These are phyloP conservation scores for Dendropsophus ebraccatus DNA, from an alignment of 2,113 vertebrate genomes.

Conservation along the genomic window DNA sequence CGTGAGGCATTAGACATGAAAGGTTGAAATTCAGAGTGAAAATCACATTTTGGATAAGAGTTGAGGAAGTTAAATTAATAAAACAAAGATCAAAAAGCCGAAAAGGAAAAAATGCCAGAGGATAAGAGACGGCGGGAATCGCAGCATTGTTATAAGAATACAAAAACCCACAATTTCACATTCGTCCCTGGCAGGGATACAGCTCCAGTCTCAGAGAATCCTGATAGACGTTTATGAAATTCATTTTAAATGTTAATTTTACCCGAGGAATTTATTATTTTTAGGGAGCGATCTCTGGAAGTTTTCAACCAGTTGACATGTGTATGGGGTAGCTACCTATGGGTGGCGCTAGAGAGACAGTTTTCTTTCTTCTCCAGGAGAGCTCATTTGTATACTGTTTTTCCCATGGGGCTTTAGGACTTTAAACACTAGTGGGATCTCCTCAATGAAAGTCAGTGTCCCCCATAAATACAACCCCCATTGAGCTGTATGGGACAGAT, in stretches of 20 bases:
- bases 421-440: too few species aligned
- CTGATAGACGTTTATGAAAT: not conserved
- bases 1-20: not conserved
- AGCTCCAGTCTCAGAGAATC: not conserved
- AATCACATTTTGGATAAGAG: not conserved
- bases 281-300: not conserved
- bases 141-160: slow-evolving; percentile 3
- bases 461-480: too few species aligned
- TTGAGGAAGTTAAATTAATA: not conserved
- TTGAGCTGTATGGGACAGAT: too few species aligned
- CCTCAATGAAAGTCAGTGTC: too few species aligned
- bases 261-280: not conserved
- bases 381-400: too few species aligned
- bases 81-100: not conserved
- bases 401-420: too few species aligned
- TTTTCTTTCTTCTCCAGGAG: too few species aligned
- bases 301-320: too few species aligned
- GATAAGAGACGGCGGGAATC: not conserved
- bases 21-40: not conserved
- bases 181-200: not conserved
- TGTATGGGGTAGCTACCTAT: too few species aligned
- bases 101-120: not conserved
- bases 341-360: too few species aligned
- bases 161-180: not conserved
- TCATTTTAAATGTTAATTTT: not conserved